phyloP scores from a whole-genome alignment of 30 jellyfish, hydroid and myxozoan species.

The Turritopsis dohrnii region DNA sequence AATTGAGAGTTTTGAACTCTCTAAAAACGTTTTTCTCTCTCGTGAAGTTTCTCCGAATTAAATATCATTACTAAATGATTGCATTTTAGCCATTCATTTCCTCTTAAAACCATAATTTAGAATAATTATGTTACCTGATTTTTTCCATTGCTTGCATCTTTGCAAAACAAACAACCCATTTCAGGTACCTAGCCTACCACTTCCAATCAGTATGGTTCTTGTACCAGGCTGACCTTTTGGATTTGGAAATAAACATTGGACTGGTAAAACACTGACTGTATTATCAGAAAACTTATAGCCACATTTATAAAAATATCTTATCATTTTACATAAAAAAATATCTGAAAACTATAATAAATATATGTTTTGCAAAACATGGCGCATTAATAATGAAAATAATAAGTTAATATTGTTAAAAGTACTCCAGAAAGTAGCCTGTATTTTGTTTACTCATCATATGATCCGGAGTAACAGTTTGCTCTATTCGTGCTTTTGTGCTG shows the following conservation, averaged over 20 bases:
- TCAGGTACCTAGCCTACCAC: background rate
- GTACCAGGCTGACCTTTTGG: background rate
- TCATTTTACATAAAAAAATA: background rate
- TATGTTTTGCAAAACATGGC: background rate
- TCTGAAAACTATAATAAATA: too few species aligned
- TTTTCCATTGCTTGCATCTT: background rate
- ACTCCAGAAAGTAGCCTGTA: background rate
- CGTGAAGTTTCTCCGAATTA: too few species aligned
- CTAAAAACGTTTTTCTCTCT: too few species aligned
- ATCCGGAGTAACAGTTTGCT: background rate
- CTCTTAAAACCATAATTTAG: background rate
- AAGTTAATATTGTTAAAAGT: background rate
- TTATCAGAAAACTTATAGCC: background rate
- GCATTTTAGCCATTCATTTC: background rate
- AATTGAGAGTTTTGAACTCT: too few species aligned
- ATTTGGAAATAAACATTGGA: background rate
- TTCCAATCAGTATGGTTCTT: too few species aligned
- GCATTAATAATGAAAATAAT: background rate
- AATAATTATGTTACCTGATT: background rate
- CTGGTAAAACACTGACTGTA: background rate
- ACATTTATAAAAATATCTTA: background rate
- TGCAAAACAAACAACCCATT: slow-evolving; percentile 11
- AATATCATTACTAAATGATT: too few species aligned
- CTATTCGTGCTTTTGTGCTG: too few species aligned
- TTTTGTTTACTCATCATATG: background rate